Evolutionary conservation across 2,113 vertebrate genomes (phyloP).

Genomic region (Corythornis cristatus): DNA sequence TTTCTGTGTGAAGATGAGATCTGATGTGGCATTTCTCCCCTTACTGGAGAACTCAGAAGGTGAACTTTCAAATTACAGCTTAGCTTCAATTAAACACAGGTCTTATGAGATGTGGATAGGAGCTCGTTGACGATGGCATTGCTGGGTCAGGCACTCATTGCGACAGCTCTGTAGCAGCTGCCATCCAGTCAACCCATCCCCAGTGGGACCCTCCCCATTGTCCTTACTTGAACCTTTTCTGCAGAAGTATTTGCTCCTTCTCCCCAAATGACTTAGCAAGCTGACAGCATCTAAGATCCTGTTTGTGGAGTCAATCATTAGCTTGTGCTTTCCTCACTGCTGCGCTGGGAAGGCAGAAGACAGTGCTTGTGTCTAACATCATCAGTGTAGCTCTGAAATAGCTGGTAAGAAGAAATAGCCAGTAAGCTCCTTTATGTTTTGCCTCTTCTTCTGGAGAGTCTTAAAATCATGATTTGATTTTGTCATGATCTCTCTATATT

Average conservation of each 20-base stretch:
- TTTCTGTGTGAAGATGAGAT: background rate
- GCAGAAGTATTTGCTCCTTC: background rate
- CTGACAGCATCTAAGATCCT: background rate
- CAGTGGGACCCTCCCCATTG: background rate
- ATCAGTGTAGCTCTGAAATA: background rate
- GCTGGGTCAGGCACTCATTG: background rate
- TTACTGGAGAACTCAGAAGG: background rate
- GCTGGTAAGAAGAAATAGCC: background rate
- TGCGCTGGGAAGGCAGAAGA: background rate
- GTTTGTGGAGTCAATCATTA: background rate
- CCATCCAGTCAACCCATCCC: background rate
- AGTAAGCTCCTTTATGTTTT: background rate
- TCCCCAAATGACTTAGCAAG: background rate
- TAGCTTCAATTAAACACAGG: background rate
- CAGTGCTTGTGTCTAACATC: background rate
- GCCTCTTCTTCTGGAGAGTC: background rate
- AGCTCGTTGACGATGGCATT: background rate
- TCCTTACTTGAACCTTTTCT: background rate
- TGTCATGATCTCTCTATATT: background rate
- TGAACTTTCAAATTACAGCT: background rate
- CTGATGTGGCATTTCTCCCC: background rate
- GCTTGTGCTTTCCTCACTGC: background rate
- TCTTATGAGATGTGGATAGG: rapidly evolving
- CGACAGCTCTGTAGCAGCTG: background rate
- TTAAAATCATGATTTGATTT: background rate